phyloP scores from a whole-genome alignment of 2,888 invertebrate genomes.

The Empis stercorea region DNA sequence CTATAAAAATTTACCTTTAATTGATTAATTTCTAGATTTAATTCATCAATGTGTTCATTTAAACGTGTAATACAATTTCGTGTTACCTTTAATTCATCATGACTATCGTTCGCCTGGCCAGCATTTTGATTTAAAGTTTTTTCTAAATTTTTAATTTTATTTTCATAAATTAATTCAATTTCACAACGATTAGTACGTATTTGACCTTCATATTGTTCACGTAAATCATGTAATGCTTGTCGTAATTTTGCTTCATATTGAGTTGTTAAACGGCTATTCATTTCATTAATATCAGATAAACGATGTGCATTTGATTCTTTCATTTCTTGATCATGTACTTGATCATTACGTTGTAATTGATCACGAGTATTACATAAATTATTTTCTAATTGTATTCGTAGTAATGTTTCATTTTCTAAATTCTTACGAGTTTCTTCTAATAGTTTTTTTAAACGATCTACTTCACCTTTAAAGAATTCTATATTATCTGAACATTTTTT shows the following conservation, averaged over 20 bases:
- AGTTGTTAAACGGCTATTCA: conserved; percentile 83
- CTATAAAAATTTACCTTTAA: conserved; percentile 61
- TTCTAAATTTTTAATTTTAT: conserved; percentile 63
- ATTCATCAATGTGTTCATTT: conserved; percentile 59
- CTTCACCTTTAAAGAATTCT: conserved; percentile 63
- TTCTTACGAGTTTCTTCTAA: conserved; percentile 74
- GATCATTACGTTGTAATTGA: conserved; percentile 80
- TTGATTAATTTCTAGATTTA: conserved; percentile 61
- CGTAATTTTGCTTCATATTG: conserved; percentile 89
- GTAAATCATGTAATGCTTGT: conserved; percentile 77
- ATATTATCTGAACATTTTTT: conserved; percentile 67
- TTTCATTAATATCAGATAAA: conserved; percentile 87
- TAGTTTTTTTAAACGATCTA: conserved; percentile 61
- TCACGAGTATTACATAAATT: conserved; percentile 81
- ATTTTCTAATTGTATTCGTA: conserved; percentile 90
- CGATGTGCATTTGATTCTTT: conserved; percentile 77
- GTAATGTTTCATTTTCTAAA: conserved; percentile 85
- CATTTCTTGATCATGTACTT: conserved; percentile 74
- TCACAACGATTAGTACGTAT: conserved; percentile 85
- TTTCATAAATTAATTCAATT: conserved; percentile 52
- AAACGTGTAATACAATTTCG: conserved; percentile 59
- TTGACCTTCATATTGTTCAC: conserved; percentile 86
- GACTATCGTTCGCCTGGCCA: conserved; percentile 54
- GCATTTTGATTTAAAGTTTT: conserved; percentile 58
- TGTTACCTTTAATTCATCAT: conserved; percentile 68